Evolutionary conservation across 2,797 vertebrate species (phyloP), one percentile per base, ranked within the genome.

Genomic region (Salmo trutta): DNA sequence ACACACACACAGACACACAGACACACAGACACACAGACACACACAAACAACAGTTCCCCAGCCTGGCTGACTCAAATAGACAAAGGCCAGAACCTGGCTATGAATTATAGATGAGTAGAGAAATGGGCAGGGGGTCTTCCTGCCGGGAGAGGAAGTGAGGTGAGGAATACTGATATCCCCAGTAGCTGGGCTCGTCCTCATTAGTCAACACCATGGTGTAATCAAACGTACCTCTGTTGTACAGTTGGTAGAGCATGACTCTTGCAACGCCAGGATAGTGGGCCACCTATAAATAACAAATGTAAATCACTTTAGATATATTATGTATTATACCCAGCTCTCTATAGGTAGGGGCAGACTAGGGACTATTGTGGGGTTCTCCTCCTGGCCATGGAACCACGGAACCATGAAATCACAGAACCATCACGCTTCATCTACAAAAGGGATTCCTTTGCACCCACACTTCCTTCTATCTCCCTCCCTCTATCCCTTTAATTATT

Each of bases 81-180:
- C 91, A 91, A 92, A 92, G 88, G 89, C 89, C 88, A 91, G 81
- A 86, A 82, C 85, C 89, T 86, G 89, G 88, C 81, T 53, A 78
- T 76, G 91, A 91, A 92, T 92, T 87, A 82, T 88, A 86, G 79
- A 91, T 90, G 87, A 83, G 83, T 2, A 3, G 41, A 78, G 79
- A 73, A 68, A 89, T 75, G 81, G 73, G 75, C 51, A 71, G 70
- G 29, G 33, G 71, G 73, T 75, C 87, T 90, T 90, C 88, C 85
- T 92, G 89, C 89, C 71, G 85, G 85, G 78, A 85, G 81, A 90
- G 88, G 89, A 90, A 89, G 83, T 88, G 79, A 86, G 86, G 59
- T 82, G 88, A 71, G 77, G 88, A 91, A 90, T 89, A 89, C 87
- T 85, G 86, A 92, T 90, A 74, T 47, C 59, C 59, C 6, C 59